Base-by-base conservation (phyloP, 2,797 vertebrate species). In the Jordanella pulchra region DNA sequence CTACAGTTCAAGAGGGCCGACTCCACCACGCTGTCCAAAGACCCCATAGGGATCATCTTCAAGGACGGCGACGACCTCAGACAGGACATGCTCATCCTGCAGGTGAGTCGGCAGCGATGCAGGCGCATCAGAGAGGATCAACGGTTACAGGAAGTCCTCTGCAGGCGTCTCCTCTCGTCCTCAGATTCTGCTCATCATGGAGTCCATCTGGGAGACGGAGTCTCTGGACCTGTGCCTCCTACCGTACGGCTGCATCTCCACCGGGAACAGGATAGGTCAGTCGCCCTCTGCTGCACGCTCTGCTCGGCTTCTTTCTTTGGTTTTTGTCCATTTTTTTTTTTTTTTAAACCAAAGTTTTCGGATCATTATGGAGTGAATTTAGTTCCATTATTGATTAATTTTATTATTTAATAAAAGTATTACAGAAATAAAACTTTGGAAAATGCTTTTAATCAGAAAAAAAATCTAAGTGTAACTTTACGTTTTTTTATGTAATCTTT, bases 1-100 rank as follows among this genome's bases (percentile, higher is more conserved):
- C 96, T 99, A 63, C 97, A 99, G 92, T 99, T 99, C 79, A 97
- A 96, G 84, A 93, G 96, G 78, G 97, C 97, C 0, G 98, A 99
- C 84, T 93, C 95, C 75, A 99, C 96, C 69, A 96, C 96, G 4
- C 84, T 96, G 35, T 97, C 96, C 32, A 97, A 95, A 71, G 98
- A 99, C 92, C 96, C 97, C 10, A 99, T 99, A 69, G 97, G 98
- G 67, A 96, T 99, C 81, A 99, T 99, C 86, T 99, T 99, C 90
- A 99, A 99, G 83, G 97, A 99, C 0, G 98, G 98, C 0, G 98
- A 99, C 7, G 98, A 99, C 88, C 95, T 99, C 54, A 94, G 98
- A 1, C 98, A 99, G 92, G 98, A 99, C 77, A 99, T 99, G 98
- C 95, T 99, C 56, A 99, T 99, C 92, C 94, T 99, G 82, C 98